Percentiles rank a stretch among this genome's conserved stretches.
phyloP scores from a whole-genome alignment of 2,797 vertebrate species.

The Catharus ustulatus region DNA sequence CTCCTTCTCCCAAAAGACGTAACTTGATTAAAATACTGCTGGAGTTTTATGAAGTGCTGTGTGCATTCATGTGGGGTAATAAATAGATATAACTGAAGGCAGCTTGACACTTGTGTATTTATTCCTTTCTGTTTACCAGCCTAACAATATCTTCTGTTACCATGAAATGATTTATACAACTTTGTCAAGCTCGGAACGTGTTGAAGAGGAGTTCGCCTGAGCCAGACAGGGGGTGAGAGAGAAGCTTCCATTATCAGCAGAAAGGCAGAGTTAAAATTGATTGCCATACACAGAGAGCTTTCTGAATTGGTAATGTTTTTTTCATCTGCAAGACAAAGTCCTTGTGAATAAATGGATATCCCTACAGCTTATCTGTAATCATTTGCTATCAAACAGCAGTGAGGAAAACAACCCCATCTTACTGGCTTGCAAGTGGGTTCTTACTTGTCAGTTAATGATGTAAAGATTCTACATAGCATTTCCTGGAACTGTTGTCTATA shows the following conservation, averaged over 20 bases:
- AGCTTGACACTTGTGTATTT: constrained; percentile 17
- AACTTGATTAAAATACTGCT: constrained; percentile 10
- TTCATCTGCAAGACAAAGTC: constrained; percentile 41
- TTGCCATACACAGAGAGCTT: constrained; percentile 4
- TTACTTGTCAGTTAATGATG: not conserved
- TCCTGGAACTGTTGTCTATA: not conserved
- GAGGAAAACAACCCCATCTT: constrained; percentile 10
- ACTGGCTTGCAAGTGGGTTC: not conserved
- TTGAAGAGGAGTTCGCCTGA: not conserved
- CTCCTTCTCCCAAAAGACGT: not conserved
- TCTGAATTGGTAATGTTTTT: constrained; percentile 20
- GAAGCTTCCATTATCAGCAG: constrained; percentile 47
- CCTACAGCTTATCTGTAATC: constrained; percentile 56
- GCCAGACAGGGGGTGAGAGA: constrained; percentile 11
- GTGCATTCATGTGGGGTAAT: not conserved
- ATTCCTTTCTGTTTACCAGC: constrained; percentile 10
- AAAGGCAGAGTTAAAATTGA: constrained; percentile 57
- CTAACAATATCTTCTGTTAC: constrained; percentile 20
- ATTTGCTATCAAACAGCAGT: constrained; percentile 41
- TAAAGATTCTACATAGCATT: not conserved
- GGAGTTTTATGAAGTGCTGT: not conserved
- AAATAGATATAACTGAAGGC: constrained; percentile 20
- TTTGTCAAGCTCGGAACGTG: constrained; percentile 3
- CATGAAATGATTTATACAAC: constrained; percentile 29
- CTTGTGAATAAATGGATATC: constrained; percentile 40